Evolutionary conservation across 2,797 vertebrate genomes (phyloP).

Genomic region (Coracias cyanogaster): DNA sequence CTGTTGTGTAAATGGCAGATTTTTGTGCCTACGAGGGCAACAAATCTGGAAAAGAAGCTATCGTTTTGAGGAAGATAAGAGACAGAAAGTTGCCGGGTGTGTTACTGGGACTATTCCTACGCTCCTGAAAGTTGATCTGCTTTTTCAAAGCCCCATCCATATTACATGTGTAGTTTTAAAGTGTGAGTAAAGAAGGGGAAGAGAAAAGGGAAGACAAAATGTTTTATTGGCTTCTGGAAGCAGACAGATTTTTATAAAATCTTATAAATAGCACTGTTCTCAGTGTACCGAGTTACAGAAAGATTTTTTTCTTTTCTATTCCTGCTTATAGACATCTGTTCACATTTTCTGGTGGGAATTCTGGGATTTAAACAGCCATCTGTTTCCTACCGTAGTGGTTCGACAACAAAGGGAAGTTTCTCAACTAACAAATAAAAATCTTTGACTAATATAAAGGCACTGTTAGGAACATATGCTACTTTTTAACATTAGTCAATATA

Average conservation of each 20-base stretch:
- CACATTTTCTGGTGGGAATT: constrained; percentile 67
- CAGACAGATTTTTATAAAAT: constrained; percentile 43
- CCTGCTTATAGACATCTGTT: constrained; percentile 69
- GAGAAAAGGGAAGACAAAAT: neutral
- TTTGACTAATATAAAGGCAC: constrained; percentile 46
- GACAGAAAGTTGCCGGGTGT: neutral
- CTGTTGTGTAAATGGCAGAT: neutral
- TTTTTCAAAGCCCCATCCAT: neutral
- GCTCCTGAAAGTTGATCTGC: neutral
- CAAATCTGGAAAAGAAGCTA: neutral
- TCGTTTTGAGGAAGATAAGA: neutral
- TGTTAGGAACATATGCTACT: constrained; percentile 20
- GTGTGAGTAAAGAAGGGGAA: neutral
- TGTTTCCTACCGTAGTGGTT: constrained; percentile 52
- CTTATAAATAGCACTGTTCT: constrained; percentile 31
- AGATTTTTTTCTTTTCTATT: constrained; percentile 22
- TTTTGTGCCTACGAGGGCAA: neutral
- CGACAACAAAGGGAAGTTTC: constrained; percentile 62
- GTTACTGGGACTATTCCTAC: neutral
- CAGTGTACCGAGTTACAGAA: neutral
- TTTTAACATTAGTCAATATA: constrained; percentile 43
- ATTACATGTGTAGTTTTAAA: neutral
- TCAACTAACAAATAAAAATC: constrained; percentile 43
- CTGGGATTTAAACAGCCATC: constrained; percentile 69
- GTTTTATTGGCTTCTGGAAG: constrained; percentile 7